A percentile compares a stretch with the other conserved stretches of the same genome.
phyloP scores from a whole-genome alignment of 1,140 invertebrate genomes.

The Euschistus heros region DNA sequence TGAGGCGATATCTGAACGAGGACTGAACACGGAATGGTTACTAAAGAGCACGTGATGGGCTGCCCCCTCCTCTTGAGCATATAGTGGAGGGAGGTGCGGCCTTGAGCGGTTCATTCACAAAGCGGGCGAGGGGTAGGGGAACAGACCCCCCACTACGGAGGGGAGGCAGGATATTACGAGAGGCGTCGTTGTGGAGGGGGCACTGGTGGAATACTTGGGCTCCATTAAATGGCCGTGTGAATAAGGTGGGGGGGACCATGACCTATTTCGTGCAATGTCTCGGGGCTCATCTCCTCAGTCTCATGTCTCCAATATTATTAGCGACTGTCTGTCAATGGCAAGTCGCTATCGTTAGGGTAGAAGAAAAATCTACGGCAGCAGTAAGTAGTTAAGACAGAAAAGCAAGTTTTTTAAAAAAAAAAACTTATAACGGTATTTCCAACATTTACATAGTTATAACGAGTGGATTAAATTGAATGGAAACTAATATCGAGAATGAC shows the following conservation, averaged over 20 bases:
- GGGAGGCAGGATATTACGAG: slow-evolving; percentile 3
- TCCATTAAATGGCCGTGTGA: slow-evolving; percentile 9
- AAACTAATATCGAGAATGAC: too few species aligned
- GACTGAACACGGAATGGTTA: background rate
- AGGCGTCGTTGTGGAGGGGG: background rate
- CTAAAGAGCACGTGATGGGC: slow-evolving; percentile 8
- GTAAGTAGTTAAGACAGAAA: too few species aligned
- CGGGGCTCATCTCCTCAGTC: too few species aligned
- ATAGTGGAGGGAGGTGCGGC: background rate
- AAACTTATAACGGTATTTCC: too few species aligned
- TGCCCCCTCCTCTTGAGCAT: background rate
- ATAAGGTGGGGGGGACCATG: slow-evolving; percentile 8
- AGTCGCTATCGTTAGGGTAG: too few species aligned
- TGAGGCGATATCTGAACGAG: background rate
- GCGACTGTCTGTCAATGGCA: too few species aligned
- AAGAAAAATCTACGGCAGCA: too few species aligned
- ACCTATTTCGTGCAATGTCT: slow-evolving; percentile 6
- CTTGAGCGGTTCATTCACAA: slow-evolving; percentile 1
- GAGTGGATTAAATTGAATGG: too few species aligned
- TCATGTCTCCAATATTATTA: too few species aligned
- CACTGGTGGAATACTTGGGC: slow-evolving; percentile 1
- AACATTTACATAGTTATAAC: too few species aligned
- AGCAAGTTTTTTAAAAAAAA: too few species aligned
- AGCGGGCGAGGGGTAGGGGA: slow-evolving; percentile 1
- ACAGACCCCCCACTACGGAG: background rate